Evolutionary conservation across 2,888 invertebrate species (phyloP).

Genomic region (Temnothorax ravouxi): DNA sequence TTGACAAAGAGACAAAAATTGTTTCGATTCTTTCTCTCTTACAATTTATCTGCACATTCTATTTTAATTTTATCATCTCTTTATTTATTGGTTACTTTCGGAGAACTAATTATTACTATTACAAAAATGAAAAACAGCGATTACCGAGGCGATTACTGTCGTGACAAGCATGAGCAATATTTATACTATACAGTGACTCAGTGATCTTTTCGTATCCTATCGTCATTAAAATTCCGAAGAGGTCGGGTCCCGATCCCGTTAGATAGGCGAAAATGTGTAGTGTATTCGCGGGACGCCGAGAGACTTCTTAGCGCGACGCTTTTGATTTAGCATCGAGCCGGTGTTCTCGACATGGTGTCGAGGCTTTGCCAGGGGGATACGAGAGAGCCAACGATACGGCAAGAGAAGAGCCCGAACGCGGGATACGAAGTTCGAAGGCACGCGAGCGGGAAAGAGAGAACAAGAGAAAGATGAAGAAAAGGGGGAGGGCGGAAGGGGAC

Average conservation of each 20-base stretch:
- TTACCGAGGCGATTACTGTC: no score
- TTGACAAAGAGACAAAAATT: background rate
- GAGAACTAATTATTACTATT: background rate
- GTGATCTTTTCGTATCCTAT: background rate
- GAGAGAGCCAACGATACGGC: background rate
- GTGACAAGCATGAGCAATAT: background rate
- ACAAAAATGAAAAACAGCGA: background rate
- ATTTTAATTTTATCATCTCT: constrained; percentile 4
- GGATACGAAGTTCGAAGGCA: constrained; percentile 35
- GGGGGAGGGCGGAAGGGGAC: constrained; percentile 46
- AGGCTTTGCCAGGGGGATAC: constrained; percentile 28
- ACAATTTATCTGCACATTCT: background rate
- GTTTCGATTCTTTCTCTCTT: background rate
- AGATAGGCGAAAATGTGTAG: constrained; percentile 74
- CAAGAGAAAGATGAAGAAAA: background rate
- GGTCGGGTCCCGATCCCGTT: constrained; percentile 31
- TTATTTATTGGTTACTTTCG: background rate
- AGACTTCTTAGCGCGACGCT: constrained; percentile 82
- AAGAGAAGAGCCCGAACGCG: background rate
- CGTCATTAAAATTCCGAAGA: constrained; percentile 39
- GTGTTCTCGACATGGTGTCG: constrained; percentile 61
- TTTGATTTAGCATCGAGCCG: constrained; percentile 82
- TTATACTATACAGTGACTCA: background rate
- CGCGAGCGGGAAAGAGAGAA: constrained; percentile 13
- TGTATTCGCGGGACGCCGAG: constrained; percentile 80